Conservation (phyloP, 2,888 invertebrate genomes). For the Ophion obscuratus region DNA sequence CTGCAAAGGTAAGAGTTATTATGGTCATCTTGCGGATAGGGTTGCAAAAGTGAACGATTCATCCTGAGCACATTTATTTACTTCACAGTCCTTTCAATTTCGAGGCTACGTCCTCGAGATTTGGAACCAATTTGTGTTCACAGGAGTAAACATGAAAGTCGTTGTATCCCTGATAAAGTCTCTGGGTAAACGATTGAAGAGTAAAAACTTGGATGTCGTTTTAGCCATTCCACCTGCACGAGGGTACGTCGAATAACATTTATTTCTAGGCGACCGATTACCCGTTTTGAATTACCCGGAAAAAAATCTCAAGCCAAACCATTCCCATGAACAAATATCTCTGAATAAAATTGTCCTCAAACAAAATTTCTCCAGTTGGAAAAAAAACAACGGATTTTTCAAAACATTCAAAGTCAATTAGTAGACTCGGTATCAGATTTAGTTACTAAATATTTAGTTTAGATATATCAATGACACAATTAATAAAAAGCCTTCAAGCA, state of each 20-base stretch:
- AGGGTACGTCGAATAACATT: constrained; percentile 83
- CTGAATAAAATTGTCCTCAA: too few species aligned
- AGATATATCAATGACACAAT: too few species aligned
- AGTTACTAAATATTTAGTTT: too few species aligned
- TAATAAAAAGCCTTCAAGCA: too few species aligned
- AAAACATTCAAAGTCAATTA: too few species aligned
- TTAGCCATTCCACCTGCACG: constrained; percentile 93
- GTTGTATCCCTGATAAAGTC: constrained; percentile 88
- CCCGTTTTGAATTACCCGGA: too few species aligned
- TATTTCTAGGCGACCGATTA: background rate
- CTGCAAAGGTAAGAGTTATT: constrained; percentile 78
- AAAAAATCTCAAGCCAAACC: too few species aligned
- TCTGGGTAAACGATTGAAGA: constrained; percentile 85
- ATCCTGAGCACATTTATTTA: constrained; percentile 72
- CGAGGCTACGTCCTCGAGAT: constrained; percentile 96
- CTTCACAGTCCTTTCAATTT: constrained; percentile 91
- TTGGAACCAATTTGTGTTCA: constrained; percentile 91
- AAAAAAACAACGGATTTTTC: too few species aligned
- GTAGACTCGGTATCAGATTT: too few species aligned
- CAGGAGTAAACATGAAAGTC: constrained; percentile 86
- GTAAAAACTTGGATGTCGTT: constrained; percentile 86
- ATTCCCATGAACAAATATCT: too few species aligned
- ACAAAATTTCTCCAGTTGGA: too few species aligned
- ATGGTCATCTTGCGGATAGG: constrained; percentile 17
- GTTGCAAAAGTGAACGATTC: background rate